Evolutionary conservation across 2,797 vertebrate species (phyloP).

Genomic region (Iguana delicatissima): DNA sequence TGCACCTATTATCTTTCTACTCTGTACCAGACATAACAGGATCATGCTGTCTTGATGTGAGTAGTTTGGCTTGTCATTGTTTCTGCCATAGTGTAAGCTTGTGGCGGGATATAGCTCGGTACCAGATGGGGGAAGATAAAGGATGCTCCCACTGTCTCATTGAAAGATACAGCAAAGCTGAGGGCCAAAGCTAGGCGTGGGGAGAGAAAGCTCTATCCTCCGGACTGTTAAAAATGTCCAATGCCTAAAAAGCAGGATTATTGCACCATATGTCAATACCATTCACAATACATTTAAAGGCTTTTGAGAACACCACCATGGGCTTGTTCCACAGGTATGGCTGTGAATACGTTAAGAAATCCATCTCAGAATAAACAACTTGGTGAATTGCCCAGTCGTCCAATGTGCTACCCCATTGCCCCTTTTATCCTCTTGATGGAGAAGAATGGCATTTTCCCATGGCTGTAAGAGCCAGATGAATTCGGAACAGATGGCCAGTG

Average conservation of each 20-base stretch:
- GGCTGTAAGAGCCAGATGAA: constrained; percentile 14
- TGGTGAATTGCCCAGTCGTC: background rate
- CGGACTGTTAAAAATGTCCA: constrained; percentile 24
- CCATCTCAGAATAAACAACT: constrained; percentile 10
- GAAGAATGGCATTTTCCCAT: constrained; percentile 24
- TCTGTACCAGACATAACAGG: constrained; percentile 9
- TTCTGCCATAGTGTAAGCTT: constrained; percentile 29
- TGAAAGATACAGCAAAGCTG: constrained; percentile 25
- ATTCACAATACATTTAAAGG: constrained; percentile 12
- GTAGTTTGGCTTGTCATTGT: constrained; percentile 30
- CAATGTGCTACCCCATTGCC: background rate
- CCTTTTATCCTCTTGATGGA: constrained; percentile 5
- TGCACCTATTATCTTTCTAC: background rate
- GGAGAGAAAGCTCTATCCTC: constrained; percentile 19
- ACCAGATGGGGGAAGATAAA: constrained; percentile 23
- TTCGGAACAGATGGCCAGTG: constrained; percentile 19
- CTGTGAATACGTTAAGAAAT: constrained; percentile 21
- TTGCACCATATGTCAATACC: background rate
- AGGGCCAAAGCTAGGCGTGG: constrained; percentile 6
- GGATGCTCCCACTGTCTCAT: background rate
- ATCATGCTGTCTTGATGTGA: background rate
- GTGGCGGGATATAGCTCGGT: background rate
- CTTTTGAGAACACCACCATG: constrained; percentile 9
- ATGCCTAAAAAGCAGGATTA: constrained; percentile 1
- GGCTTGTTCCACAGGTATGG: constrained; percentile 21